Conservation (phyloP, 2,113 vertebrate species). For the Pelodiscus sinensis region DNA sequence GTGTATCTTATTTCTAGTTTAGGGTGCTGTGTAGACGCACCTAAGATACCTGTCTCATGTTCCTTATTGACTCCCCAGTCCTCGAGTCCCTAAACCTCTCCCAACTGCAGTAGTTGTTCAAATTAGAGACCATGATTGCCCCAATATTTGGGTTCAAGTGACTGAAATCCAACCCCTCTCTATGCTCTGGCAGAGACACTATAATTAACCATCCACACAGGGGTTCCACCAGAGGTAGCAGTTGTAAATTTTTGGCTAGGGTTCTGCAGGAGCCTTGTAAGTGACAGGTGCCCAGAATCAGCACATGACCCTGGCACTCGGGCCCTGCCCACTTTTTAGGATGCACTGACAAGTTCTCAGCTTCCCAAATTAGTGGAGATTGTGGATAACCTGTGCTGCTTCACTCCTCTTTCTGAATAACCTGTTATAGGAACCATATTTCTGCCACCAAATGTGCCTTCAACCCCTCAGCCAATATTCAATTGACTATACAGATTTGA, state of each 20-base stretch:
- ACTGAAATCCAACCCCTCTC: not conserved
- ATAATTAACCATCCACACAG: not conserved
- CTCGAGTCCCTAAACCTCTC: not conserved
- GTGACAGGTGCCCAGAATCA: not conserved
- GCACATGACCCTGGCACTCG: rapidly evolving
- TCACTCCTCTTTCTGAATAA: not conserved
- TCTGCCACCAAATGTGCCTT: not conserved
- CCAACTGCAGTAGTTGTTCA: not conserved
- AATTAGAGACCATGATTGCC: not conserved
- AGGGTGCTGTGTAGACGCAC: no score
- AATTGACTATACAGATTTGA: not conserved
- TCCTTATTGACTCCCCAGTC: not conserved
- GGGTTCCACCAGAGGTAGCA: not conserved
- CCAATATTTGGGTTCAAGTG: not conserved
- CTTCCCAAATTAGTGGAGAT: not conserved
- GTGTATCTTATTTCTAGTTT: no score
- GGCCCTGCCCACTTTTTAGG: not conserved
- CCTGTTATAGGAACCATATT: not conserved
- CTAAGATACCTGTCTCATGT: not conserved
- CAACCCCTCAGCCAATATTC: not conserved
- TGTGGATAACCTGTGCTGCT: not conserved
- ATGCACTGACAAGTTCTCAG: not conserved
- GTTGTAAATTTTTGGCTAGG: not conserved
- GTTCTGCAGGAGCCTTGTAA: not conserved
- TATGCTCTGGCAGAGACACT: not conserved